These are phyloP conservation scores for Frieseomelitta varia DNA, from an alignment of 1,140 invertebrate genomes.

Conservation along the genomic window DNA sequence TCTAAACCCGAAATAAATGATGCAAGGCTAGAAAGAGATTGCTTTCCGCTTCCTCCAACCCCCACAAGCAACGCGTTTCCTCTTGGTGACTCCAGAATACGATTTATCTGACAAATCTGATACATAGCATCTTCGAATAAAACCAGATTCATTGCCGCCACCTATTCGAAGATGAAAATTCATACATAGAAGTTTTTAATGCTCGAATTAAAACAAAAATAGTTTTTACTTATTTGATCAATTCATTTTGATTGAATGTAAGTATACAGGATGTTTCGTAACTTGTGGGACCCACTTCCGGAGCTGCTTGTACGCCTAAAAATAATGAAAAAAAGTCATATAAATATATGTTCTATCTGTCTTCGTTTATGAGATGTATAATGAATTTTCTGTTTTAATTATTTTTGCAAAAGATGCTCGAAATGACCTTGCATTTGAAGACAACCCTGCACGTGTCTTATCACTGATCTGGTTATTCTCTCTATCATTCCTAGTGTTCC, in stretches of 20 bases:
- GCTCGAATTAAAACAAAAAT: background rate
- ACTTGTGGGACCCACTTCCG: too few species aligned
- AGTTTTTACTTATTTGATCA: background rate
- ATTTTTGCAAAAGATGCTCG: too few species aligned
- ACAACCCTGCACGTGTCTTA: too few species aligned
- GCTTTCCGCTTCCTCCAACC: constrained; percentile 97
- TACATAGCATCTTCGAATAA: constrained; percentile 97
- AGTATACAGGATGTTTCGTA: too few species aligned
- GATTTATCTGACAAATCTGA: constrained; percentile 95
- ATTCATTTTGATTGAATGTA: background rate
- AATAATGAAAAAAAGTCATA: too few species aligned
- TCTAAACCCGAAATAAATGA: constrained; percentile 94
- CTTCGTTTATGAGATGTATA: too few species aligned
- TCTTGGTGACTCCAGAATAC: constrained; percentile 94
- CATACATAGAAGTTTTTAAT: background rate
- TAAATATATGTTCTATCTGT: too few species aligned
- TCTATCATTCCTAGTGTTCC: too few species aligned
- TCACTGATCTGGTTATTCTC: too few species aligned
- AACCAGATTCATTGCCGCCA: constrained; percentile 96
- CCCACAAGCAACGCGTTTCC: constrained; percentile 96
- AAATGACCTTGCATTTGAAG: too few species aligned
- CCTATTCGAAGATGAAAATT: constrained; percentile 79
- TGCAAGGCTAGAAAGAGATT: constrained; percentile 93
- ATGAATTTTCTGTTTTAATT: too few species aligned
- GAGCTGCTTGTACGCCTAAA: too few species aligned